These are phyloP conservation scores for Spisula solida DNA, from an alignment of 2,888 invertebrate species.

Conservation along the genomic window DNA sequence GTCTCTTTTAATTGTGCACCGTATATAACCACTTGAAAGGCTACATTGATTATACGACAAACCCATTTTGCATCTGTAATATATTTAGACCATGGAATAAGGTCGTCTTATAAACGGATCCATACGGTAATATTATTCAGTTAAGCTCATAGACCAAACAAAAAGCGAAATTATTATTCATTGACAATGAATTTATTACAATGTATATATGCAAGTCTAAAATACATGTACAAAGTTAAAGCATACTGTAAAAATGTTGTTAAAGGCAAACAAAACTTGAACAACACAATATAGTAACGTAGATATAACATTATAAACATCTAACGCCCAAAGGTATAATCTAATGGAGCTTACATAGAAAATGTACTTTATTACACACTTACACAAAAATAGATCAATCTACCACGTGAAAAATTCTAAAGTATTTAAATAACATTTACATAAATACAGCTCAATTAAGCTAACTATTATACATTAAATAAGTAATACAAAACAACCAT, in stretches of 20 bases:
- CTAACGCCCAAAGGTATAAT: conserved; percentile 9
- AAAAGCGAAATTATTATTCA: not conserved
- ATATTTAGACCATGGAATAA: too few species aligned
- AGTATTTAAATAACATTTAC: conserved; percentile 18
- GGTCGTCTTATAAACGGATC: too few species aligned
- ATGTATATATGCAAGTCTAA: conserved; percentile 53
- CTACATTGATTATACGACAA: too few species aligned
- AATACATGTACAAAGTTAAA: conserved; percentile 44
- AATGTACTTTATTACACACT: conserved; percentile 1
- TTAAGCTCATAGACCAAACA: too few species aligned
- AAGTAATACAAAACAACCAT: not conserved
- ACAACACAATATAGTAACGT: conserved; percentile 37
- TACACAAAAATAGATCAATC: not conserved
- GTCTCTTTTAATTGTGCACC: too few species aligned
- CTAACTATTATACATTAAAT: conserved; percentile 8
- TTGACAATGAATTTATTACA: conserved; percentile 60
- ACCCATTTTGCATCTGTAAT: too few species aligned
- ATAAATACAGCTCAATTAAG: conserved; percentile 13
- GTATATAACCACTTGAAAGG: too few species aligned
- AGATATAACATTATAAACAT: conserved; percentile 31
- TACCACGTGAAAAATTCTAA: not conserved
- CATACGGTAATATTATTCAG: too few species aligned
- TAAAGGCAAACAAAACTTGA: conserved; percentile 41
- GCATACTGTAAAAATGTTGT: conserved; percentile 44
- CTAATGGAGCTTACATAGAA: conserved; percentile 22